These are phyloP conservation scores for Galeopterus variegatus DNA, from an alignment of 2,113 vertebrate species.

Conservation along the genomic window DNA sequence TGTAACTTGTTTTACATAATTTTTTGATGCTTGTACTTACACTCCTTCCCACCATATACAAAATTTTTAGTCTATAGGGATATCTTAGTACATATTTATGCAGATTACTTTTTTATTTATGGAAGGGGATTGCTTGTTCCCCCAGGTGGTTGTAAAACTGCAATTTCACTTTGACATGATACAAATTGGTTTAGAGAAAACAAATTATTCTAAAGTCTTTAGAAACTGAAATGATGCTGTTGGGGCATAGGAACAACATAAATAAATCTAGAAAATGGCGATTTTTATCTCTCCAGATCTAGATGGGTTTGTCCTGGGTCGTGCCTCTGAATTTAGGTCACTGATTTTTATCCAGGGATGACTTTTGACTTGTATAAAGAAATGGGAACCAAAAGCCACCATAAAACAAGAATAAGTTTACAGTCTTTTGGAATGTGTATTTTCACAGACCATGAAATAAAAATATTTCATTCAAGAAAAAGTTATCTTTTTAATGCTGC, in stretches of 20 bases:
- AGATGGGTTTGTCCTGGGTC: slow-evolving; percentile 60
- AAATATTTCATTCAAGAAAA: slow-evolving; percentile 66
- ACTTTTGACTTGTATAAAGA: slow-evolving; percentile 65
- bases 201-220: slow-evolving; percentile 89
- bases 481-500: slow-evolving; percentile 23
- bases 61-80: slow-evolving; percentile 79
- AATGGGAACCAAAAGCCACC: slow-evolving; percentile 50
- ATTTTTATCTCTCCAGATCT: slow-evolving; percentile 77
- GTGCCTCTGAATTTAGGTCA: slow-evolving; percentile 77
- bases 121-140: slow-evolving; percentile 85
- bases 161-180: slow-evolving; percentile 88
- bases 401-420: slow-evolving; percentile 48
- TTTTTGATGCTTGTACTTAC: slow-evolving; percentile 63
- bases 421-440: slow-evolving; percentile 59
- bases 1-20: slow-evolving; percentile 44
- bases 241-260: slow-evolving; percentile 61
- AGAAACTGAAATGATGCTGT: slow-evolving; percentile 79
- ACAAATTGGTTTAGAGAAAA: slow-evolving; percentile 90
- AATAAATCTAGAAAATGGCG: slow-evolving; percentile 69
- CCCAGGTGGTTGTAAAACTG: slow-evolving; percentile 85
- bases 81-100: slow-evolving; percentile 86
- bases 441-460: slow-evolving; percentile 39
- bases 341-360: slow-evolving; percentile 70
- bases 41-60: slow-evolving; percentile 58
- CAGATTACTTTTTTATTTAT: slow-evolving; percentile 88